Evolutionary conservation across 2,113 vertebrate species (phyloP).

Genomic region (Dasyprocta punctata): DNA sequence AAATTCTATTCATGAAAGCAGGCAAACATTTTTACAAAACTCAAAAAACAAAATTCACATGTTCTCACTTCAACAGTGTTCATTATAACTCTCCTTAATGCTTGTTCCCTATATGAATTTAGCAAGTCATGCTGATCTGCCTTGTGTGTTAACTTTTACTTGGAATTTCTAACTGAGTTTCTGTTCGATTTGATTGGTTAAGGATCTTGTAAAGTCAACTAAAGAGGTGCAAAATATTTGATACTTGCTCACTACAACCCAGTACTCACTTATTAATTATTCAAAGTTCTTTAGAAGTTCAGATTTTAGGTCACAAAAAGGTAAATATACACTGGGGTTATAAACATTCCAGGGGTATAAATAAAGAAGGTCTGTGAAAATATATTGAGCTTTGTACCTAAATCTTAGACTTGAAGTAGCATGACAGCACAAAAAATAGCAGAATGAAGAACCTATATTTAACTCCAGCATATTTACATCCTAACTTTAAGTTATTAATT

Average conservation of each 20-base stretch:
- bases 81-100: background rate
- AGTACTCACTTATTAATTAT: background rate
- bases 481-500: background rate
- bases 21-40: background rate
- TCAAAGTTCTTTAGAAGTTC: background rate
- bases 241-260: background rate
- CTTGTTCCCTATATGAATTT: background rate
- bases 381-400: background rate
- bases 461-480: background rate
- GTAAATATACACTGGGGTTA: background rate
- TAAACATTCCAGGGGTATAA: background rate
- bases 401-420: background rate
- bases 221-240: background rate
- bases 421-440: background rate
- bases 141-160: background rate
- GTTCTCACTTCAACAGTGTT: background rate
- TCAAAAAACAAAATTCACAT: background rate
- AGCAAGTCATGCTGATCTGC: background rate
- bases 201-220: background rate
- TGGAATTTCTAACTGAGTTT: background rate
- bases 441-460: background rate
- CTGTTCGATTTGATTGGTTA: background rate
- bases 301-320: background rate
- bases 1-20: background rate
- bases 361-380: conserved; percentile 1